phyloP scores from a whole-genome alignment of 2,113 vertebrate species.

The Cisticola juncidis region DNA sequence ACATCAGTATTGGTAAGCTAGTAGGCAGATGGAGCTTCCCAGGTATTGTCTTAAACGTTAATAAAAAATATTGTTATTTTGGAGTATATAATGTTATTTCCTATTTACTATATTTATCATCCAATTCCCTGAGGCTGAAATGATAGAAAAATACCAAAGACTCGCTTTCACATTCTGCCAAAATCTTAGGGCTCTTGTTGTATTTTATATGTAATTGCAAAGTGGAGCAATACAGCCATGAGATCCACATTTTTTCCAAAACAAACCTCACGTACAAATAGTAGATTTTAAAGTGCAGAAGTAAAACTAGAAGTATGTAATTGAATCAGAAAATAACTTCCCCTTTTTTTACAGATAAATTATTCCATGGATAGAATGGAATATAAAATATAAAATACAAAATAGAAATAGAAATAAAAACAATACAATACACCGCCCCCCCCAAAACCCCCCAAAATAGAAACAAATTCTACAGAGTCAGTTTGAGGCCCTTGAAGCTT shows the following conservation, averaged over 20 bases:
- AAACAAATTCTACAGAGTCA: background rate
- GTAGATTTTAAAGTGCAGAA: background rate
- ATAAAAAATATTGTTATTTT: background rate
- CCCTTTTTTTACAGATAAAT: background rate
- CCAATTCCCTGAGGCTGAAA: background rate
- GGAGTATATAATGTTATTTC: background rate
- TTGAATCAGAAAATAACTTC: background rate
- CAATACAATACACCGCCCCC: too few species aligned
- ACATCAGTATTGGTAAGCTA: background rate
- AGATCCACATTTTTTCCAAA: accelerated
- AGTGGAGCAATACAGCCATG: background rate
- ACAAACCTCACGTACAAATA: background rate
- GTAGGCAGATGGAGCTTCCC: background rate
- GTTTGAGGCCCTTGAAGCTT: background rate
- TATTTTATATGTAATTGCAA: background rate
- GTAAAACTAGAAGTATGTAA: background rate
- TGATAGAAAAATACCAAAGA: background rate
- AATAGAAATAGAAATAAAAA: too few species aligned
- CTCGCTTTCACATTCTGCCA: background rate
- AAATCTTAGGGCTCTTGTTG: background rate
- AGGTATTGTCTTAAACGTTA: background rate
- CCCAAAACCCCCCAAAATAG: too few species aligned
- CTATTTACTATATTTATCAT: background rate
- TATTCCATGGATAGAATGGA: background rate
- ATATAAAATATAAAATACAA: too few species aligned